Base-by-base conservation (phyloP, 2,797 vertebrate species). In the Rallus crepitans region DNA sequence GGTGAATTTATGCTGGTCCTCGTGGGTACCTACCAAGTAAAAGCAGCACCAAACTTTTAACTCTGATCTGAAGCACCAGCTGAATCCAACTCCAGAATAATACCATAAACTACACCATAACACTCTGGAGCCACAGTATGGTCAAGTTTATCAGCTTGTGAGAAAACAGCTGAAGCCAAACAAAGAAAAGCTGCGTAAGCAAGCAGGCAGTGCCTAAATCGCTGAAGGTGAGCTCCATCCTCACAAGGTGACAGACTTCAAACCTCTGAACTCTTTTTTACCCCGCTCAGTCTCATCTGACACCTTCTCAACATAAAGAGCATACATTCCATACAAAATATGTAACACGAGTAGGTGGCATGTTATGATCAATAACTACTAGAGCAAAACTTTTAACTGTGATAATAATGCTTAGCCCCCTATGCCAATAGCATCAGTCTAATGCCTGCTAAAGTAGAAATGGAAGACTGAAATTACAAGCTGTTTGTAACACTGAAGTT, bases 391-490 rank as follows among this genome's bases (percentile, higher is more conserved):
- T 96, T 82, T 94, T 82, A 96, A 97, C 90, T 93, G 87, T 94
- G 93, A 95, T 93, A 96, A 95, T 96, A 93, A 79, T 59, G 93
- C 95, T 98, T 96, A 97, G 98, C 92, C 75, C 89, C 18, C 75
- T 88, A 89, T 39, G 50, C 82, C 19, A 94, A 93, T 71, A 95
- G 91, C 94, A 94, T 82, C 92, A 92, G 85, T 76, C 81, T 88
- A 90, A 94, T 83, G 81, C 55, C 63, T 94, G 94, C 61, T 90
- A 88, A 91, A 90, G 90, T 80, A 94, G 75, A 97, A 94, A 95
- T 72, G 42, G 93, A 97, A 97, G 94, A 95, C 63, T 90, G 91
- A 96, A 98, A 98, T 97, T 97, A 95, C 96, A 95, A 97, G 93
- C 93, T 96, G 97, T 97, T 97, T 95, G 27, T 93, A 96, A 97